Evolutionary conservation across 2,113 vertebrate species (phyloP), one percentile per base, ranked within the genome.

Genomic region (Raja brachyura): DNA sequence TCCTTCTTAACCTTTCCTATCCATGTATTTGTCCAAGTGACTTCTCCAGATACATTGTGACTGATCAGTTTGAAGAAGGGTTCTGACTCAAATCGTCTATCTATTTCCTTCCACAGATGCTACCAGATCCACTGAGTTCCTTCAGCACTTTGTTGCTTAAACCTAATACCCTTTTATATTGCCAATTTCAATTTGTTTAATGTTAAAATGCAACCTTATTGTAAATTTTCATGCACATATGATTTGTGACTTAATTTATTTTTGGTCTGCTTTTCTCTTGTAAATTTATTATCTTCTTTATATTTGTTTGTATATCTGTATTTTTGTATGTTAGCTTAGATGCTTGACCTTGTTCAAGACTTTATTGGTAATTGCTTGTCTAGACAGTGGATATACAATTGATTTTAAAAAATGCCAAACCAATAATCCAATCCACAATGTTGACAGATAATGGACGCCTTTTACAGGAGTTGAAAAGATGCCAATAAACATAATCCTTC

Each of bases 401-500:
- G 86, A 90, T 90, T 68, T 63, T 33, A 68, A 33, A 88, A 90
- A 22, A 90, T 90, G 61, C 7, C 61, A 90, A 90, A 90, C n/a
- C n/a, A 68, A 90, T 90, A 63, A 16, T 68, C 31, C 63, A 33
- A 4, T 88, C 9, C 56, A 88, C 13, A 90, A 18, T 68, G 85
- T 28, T 33, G 59, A 66, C 28, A 68, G 61, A 83, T 59, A 56
- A 83, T 83, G 22, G n/a, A 66, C 31, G 31, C 1, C 11, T 90
- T 88, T 90, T 33, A 20, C 18, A 18, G n/a, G 13, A 66, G 31
- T 68, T 90, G 61, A 90, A 90, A 90, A n/a, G 31, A 31, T 88
- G 85, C 56, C 59, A 88, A 88, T 88, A 88, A 88, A 90, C 11
- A 68, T 16, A 68, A 66, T 68, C 14, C 63, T 90, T 66, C 56